These are phyloP conservation scores for Rhogogaster chlorosoma DNA, from an alignment of 2,888 invertebrate genomes.

Conservation along the genomic window DNA sequence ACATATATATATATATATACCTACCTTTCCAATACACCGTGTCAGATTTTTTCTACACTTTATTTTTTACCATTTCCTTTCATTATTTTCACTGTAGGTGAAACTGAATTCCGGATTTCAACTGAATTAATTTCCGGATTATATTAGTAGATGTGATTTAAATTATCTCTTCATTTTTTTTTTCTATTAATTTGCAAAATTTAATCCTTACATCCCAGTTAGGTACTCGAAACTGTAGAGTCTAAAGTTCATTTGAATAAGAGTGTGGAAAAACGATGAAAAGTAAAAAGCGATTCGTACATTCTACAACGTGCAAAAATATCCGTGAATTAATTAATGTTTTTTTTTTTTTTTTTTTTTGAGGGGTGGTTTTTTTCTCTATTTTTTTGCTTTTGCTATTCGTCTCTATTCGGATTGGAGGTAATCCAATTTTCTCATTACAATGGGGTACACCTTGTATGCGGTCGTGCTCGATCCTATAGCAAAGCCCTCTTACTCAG, in stretches of 20 bases:
- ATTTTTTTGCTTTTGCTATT: not conserved
- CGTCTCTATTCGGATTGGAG: not conserved
- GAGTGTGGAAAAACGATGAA: not conserved
- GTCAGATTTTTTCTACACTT: not conserved
- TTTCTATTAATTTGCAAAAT: not conserved
- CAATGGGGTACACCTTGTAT: constrained; percentile 32
- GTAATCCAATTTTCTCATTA: constrained; percentile 7
- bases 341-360: not conserved
- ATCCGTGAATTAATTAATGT: not conserved
- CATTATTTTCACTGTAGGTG: not conserved
- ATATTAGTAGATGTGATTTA: not conserved
- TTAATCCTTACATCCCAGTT: too few relatives aligned
- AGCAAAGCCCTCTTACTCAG: constrained; percentile 4
- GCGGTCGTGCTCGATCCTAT: not conserved
- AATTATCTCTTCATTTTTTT: not conserved
- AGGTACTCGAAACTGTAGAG: not conserved
- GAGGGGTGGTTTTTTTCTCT: not conserved
- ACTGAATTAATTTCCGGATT: not conserved
- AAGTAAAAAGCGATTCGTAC: not conserved
- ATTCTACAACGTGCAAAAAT: not conserved
- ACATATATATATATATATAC: too few relatives aligned
- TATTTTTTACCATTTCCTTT: not conserved
- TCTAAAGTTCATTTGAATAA: not conserved
- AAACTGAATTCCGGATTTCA: not conserved
- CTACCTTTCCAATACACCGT: not conserved